Percentiles rank a stretch among this genome's conserved stretches.
Evolutionary conservation across 2,113 vertebrate genomes (phyloP).

Genomic region (Aplodontia rufa): DNA sequence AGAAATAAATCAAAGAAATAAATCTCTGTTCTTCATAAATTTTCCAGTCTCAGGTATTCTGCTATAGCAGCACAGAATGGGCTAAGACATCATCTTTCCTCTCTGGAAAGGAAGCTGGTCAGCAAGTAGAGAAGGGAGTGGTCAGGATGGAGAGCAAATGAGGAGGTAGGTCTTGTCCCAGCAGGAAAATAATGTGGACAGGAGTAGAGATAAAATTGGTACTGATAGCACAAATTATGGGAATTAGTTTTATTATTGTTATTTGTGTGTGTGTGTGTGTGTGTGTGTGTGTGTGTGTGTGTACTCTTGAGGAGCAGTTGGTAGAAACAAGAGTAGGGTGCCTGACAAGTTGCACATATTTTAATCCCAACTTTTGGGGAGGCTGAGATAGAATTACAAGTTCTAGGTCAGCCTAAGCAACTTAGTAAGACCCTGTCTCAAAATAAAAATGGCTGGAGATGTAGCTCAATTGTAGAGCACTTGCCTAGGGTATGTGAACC

Average conservation of each 20-base stretch:
- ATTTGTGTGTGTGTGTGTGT: no score
- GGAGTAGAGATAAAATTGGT: neutral
- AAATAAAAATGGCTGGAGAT: neutral
- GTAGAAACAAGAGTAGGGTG: neutral
- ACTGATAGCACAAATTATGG: neutral
- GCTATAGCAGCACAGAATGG: neutral
- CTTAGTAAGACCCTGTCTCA: neutral
- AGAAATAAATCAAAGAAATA: neutral
- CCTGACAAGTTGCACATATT: neutral
- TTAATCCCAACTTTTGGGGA: neutral
- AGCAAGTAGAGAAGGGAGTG: neutral
- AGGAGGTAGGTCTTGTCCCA: neutral
- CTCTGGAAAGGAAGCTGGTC: neutral
- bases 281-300: no score
- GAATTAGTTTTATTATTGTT: neutral
- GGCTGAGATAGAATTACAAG: neutral
- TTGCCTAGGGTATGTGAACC: no score
- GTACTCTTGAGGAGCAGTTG: neutral
- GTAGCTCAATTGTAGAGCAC: no score
- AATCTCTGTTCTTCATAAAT: neutral
- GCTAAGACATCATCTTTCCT: neutral
- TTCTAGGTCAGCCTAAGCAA: neutral
- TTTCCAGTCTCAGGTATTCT: neutral
- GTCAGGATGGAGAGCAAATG: neutral
- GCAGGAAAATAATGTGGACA: neutral